Conservation (phyloP, 2,888 invertebrate species). For the Isotomurus palustris region DNA sequence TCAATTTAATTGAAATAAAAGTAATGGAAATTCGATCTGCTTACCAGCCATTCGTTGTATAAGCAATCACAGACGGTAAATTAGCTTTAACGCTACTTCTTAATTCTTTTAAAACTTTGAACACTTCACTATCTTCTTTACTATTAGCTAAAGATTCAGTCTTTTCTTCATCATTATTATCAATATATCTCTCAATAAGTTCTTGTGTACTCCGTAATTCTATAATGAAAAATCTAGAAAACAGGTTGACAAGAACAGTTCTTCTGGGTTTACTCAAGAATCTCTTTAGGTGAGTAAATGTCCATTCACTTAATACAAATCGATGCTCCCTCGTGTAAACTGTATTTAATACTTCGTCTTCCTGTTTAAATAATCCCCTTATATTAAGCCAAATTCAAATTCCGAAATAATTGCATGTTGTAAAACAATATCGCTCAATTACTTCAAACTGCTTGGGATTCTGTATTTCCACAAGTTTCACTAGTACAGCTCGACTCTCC, state of each 20-base stretch:
- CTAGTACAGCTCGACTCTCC: slow-evolving; percentile 24
- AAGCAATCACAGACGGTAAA: slow-evolving; percentile 34
- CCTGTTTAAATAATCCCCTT: slow-evolving; percentile 11
- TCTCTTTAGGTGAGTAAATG: slow-evolving; percentile 25
- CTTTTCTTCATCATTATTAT: background rate
- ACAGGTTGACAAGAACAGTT: slow-evolving; percentile 28
- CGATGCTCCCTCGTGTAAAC: slow-evolving; percentile 7
- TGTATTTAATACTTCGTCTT: slow-evolving; percentile 4
- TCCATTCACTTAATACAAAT: slow-evolving; percentile 24
- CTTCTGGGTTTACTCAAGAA: slow-evolving; percentile 25
- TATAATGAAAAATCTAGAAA: slow-evolving; percentile 27
- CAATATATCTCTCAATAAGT: slow-evolving; percentile 7
- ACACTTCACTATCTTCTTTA: background rate
- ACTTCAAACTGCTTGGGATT: slow-evolving; percentile 28
- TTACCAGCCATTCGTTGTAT: slow-evolving; percentile 34
- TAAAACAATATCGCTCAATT: no score
- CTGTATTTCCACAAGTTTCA: slow-evolving; percentile 25
- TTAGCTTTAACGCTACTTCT: slow-evolving; percentile 30
- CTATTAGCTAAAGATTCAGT: background rate
- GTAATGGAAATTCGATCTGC: background rate
- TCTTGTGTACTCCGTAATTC: slow-evolving; percentile 19
- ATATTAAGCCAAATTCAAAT: background rate
- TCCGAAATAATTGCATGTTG: background rate
- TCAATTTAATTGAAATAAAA: background rate
- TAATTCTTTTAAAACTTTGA: slow-evolving; percentile 20